Conservation (phyloP, 2,113 vertebrate species). For the Meles meles region DNA sequence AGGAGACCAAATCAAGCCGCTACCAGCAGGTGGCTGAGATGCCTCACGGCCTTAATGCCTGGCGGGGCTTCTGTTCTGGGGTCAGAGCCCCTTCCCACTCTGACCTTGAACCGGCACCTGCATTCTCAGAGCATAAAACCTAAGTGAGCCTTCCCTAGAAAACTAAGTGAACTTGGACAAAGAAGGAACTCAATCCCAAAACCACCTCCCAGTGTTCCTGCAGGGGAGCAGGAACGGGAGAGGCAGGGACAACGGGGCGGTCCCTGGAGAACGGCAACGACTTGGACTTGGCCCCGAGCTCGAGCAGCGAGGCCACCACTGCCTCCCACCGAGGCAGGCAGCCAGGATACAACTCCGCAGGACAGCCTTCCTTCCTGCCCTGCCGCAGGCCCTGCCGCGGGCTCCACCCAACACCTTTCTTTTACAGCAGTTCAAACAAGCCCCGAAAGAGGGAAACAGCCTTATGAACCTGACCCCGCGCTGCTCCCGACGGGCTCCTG, state of each 20-base stretch:
- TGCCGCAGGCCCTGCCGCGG: background rate
- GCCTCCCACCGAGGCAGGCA: background rate
- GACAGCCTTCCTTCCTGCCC: background rate
- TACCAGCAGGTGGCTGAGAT: background rate
- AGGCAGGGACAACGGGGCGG: accelerated
- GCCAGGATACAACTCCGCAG: background rate
- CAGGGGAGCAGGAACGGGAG: background rate
- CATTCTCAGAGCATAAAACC: background rate
- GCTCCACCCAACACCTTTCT: background rate
- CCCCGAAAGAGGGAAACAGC: background rate
- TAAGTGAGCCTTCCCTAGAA: background rate
- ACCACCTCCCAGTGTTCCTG: background rate
- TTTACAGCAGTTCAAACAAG: background rate
- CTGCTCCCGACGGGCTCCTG: background rate
- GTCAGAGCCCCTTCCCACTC: background rate
- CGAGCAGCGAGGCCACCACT: background rate
- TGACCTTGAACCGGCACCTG: background rate
- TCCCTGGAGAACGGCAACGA: background rate
- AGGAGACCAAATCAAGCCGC: background rate
- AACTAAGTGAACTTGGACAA: background rate
- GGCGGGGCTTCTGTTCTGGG: background rate
- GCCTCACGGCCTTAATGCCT: accelerated
- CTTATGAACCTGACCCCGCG: too few relatives aligned
- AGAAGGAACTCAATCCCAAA: background rate
- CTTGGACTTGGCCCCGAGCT: background rate